A percentile compares a stretch with the other conserved stretches of the same genome.
phyloP scores from a whole-genome alignment of 2,797 vertebrate species.

The Galaxias olidus region DNA sequence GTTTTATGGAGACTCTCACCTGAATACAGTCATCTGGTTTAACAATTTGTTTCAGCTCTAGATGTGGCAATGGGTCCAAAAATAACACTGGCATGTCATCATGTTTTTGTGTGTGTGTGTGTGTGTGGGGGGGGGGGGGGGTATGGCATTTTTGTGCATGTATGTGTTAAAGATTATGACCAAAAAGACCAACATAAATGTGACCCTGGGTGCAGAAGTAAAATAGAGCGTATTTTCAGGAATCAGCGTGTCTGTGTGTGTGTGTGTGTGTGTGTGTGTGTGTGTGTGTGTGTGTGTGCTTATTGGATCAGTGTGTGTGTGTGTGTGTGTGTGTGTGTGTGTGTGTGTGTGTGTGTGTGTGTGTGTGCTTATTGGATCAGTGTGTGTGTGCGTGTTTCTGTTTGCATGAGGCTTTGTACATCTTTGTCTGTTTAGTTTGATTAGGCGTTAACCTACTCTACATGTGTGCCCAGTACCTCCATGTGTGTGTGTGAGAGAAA shows the following conservation, averaged over 20 bases:
- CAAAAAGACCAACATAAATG: neutral
- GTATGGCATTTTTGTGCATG: conserved; percentile 49
- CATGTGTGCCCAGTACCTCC: neutral
- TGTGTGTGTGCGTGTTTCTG: neutral
- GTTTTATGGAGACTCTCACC: conserved; percentile 31
- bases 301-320: neutral
- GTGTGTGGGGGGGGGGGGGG: conserved; percentile 30
- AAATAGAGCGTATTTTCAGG: neutral
- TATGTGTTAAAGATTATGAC: conserved; percentile 21
- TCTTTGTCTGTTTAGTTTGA: neutral
- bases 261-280: conserved; percentile 4
- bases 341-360: conserved; percentile 6
- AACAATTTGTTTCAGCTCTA: conserved; percentile 66
- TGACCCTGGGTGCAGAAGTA: neutral
- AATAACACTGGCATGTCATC: conserved; percentile 37
- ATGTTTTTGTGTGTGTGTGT: conserved; percentile 40
- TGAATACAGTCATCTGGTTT: conserved; percentile 16
- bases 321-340: conserved; percentile 5
- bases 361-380: neutral
- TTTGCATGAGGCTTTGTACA: neutral
- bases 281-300: conserved; percentile 4
- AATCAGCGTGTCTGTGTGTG: neutral
- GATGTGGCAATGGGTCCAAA: conserved; percentile 63
- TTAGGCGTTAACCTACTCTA: neutral
- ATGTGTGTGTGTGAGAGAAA: conserved; percentile 45